Conservation (phyloP, 2,113 vertebrate genomes). For the Crotalus horridus region DNA sequence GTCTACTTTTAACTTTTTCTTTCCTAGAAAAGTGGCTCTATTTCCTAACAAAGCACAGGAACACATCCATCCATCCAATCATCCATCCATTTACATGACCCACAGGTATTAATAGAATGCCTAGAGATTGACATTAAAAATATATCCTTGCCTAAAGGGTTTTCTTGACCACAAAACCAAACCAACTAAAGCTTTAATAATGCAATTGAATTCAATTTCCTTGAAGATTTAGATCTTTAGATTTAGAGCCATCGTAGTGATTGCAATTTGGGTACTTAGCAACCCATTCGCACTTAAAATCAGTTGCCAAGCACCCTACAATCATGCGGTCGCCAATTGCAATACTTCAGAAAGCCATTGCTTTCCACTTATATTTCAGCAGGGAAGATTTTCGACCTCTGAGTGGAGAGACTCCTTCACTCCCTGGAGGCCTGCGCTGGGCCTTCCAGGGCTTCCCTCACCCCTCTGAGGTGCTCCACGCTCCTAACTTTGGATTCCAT, state of each 20-base stretch:
- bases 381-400: not conserved
- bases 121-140: not conserved
- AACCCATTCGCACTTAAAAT: not conserved
- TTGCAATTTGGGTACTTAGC: not conserved
- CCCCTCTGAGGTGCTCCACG: not conserved
- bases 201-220: not conserved
- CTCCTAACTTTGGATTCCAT: not conserved
- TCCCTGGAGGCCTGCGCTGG: not conserved
- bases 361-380: not conserved
- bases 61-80: not conserved
- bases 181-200: not conserved
- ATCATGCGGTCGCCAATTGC: not conserved
- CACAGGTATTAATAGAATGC: not conserved
- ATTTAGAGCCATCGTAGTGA: not conserved
- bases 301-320: not conserved
- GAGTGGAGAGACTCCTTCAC: not conserved
- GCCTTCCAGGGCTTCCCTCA: not conserved
- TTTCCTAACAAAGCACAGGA: not conserved
- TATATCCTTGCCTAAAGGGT: not conserved
- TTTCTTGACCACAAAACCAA: not conserved
- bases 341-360: not conserved
- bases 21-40: not conserved
- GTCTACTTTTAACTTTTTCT: not conserved
- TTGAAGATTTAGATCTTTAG: not conserved
- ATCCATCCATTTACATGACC: not conserved